These are phyloP conservation scores for Lucinisca nassula DNA, from an alignment of 2,888 invertebrate genomes.

Conservation along the genomic window DNA sequence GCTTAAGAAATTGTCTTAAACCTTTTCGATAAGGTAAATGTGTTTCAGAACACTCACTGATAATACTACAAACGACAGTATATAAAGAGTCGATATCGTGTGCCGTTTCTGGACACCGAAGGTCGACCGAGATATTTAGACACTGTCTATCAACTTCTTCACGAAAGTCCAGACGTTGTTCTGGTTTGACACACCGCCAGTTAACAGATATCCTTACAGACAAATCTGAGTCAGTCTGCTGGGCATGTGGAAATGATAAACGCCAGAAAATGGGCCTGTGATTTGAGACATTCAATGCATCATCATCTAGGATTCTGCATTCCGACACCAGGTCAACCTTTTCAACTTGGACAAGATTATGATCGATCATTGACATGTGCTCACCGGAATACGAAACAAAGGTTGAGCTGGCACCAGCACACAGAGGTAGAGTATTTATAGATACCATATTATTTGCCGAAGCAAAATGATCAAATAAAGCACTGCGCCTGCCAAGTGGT, in stretches of 20 bases:
- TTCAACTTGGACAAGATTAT: background rate
- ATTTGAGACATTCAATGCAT: too few relatives aligned
- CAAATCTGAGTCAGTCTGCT: background rate
- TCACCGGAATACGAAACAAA: background rate
- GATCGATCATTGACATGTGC: too few relatives aligned
- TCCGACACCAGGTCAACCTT: background rate
- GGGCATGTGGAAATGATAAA: background rate
- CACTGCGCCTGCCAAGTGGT: background rate
- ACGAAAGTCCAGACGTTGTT: background rate
- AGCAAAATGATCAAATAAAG: background rate
- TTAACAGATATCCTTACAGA: background rate
- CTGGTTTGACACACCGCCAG: background rate
- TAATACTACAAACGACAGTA: background rate
- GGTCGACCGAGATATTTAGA: background rate
- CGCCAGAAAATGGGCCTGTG: background rate
- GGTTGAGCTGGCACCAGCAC: background rate
- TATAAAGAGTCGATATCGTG: background rate
- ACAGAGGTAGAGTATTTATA: background rate
- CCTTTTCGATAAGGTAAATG: background rate
- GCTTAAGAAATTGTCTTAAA: slow-evolving; percentile 3
- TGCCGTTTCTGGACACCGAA: background rate
- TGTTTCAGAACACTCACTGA: background rate
- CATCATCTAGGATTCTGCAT: too few relatives aligned
- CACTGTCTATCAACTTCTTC: too few relatives aligned
- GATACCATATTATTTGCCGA: background rate